Conservation (phyloP, 2,888 invertebrate genomes). For the Tridacna gigas region DNA sequence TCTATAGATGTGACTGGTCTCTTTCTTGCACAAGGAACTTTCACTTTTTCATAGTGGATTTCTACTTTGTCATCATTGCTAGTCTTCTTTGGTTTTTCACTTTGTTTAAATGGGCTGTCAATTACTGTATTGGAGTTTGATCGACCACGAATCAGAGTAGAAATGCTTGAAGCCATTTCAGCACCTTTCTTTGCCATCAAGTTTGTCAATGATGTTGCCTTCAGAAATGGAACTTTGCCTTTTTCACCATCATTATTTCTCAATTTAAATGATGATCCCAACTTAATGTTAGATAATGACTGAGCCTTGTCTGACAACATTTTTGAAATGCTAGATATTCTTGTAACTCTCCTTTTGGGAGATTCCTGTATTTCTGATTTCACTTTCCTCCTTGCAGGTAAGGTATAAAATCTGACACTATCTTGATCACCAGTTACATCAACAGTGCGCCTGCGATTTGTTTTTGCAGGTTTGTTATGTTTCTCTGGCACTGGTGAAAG, state of each 20-base stretch:
- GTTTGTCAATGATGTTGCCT: conserved; percentile 56
- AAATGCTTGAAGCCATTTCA: conserved; percentile 56
- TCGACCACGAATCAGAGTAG: conserved; percentile 51
- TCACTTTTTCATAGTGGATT: conserved; percentile 57
- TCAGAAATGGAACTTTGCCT: conserved; percentile 40
- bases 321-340: conserved; percentile 57
- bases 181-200: conserved; percentile 55
- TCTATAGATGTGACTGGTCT: conserved; percentile 47
- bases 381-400: conserved; percentile 53
- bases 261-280: conserved; percentile 58
- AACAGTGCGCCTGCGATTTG: conserved; percentile 1
- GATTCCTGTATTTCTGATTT: conserved; percentile 29
- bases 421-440: conserved; percentile 26
- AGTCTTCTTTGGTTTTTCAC: conserved; percentile 29
- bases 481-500: conserved; percentile 54
- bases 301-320: conserved; percentile 55
- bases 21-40: conserved; percentile 36
- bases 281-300: conserved; percentile 51
- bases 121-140: conserved; percentile 48
- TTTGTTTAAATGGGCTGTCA: conserved; percentile 58
- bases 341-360: conserved; percentile 39
- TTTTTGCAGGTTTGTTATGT: conserved; percentile 12
- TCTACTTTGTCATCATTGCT: conserved; percentile 43
- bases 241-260: conserved; percentile 57
- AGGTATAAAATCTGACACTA: conserved; percentile 47